These are phyloP conservation scores for Pollenia labialis DNA, from an alignment of 2,888 invertebrate species.

Conservation along the genomic window DNA sequence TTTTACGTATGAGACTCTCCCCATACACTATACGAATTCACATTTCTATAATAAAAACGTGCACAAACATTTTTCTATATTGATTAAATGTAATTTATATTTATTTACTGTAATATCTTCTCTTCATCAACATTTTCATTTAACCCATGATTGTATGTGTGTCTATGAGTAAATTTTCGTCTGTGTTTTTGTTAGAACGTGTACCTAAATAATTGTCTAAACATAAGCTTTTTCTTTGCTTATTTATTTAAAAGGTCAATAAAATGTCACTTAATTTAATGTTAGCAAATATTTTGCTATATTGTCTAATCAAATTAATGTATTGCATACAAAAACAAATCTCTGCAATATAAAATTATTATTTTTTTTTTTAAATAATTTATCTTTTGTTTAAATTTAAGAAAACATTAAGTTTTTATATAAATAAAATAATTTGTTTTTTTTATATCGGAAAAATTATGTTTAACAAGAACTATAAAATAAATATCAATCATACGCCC, in stretches of 20 bases:
- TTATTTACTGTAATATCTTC: conserved; percentile 16
- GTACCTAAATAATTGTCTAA: neutral
- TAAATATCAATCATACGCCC: neutral
- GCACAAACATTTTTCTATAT: conserved; percentile 8
- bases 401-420: too few species aligned
- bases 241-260: conserved; percentile 62
- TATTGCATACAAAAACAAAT: neutral
- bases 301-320: conserved; percentile 50
- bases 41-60: conserved; percentile 9
- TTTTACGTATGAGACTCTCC: neutral
- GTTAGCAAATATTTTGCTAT: conserved; percentile 30
- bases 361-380: too few species aligned
- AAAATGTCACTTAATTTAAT: conserved; percentile 60
- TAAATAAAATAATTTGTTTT: too few species aligned
- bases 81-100: conserved; percentile 58
- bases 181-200: neutral
- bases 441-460: too few species aligned
- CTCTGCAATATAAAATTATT: neutral
- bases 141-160: conserved; percentile 12
- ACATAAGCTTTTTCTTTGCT: neutral
- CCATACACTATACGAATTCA: neutral
- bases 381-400: too few species aligned
- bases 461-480: neutral
- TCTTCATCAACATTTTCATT: conserved; percentile 32
- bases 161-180: neutral